Percentiles rank a stretch among this genome's conserved stretches.
Conservation (phyloP, 2,113 vertebrate species). For the Tetrax tetrax region DNA sequence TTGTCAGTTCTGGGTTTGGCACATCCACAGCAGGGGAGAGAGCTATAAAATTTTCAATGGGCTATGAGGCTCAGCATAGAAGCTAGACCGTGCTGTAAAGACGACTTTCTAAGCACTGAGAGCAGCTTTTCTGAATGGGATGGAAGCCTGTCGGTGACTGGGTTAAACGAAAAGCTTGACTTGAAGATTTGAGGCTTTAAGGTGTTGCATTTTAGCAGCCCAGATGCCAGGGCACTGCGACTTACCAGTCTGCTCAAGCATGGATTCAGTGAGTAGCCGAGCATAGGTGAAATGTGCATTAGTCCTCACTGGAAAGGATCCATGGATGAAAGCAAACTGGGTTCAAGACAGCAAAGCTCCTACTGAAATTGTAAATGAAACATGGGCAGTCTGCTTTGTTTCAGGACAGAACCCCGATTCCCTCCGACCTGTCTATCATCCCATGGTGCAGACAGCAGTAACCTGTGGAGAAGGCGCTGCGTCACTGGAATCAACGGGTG, state of each 20-base stretch:
- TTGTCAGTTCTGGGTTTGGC: not conserved
- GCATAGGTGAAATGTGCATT: fast-evolving
- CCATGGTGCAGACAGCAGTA: not conserved
- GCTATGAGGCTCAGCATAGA: not conserved
- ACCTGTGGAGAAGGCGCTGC: not conserved
- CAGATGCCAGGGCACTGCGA: fast-evolving
- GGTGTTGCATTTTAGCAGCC: not conserved
- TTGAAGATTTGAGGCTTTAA: not conserved
- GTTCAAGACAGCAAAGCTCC: not conserved
- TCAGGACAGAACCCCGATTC: not conserved
- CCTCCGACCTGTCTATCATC: not conserved
- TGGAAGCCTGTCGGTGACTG: not conserved
- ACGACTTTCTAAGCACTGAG: not conserved
- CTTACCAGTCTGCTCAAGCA: not conserved
- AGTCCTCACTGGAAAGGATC: not conserved
- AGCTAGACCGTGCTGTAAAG: not conserved
- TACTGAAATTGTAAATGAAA: not conserved
- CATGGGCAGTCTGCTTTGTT: not conserved
- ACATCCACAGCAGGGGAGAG: not conserved
- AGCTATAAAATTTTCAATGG: not conserved
- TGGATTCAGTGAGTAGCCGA: not conserved
- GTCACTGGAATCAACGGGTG: not conserved
- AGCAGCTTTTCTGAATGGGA: not conserved
- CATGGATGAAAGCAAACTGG: not conserved
- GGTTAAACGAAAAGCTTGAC: not conserved